Percentiles rank a stretch among this genome's conserved stretches.
Conservation (phyloP, 2,888 invertebrate genomes). For the Creontiades dilutus region DNA sequence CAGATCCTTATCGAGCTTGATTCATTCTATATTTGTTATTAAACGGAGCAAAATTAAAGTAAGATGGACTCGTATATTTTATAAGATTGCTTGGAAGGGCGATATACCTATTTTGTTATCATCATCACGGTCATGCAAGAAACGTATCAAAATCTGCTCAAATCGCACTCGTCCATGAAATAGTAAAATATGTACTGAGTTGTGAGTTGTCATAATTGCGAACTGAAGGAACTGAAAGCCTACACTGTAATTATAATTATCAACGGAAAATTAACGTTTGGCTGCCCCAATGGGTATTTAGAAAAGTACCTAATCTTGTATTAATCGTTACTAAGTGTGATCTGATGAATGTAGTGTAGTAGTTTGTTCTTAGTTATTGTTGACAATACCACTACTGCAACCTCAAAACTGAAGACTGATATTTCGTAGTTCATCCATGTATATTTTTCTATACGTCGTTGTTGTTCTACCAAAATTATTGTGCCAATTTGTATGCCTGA, state of each 20-base stretch:
- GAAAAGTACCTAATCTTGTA: conserved; percentile 21
- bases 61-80: conserved; percentile 50
- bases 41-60: not conserved
- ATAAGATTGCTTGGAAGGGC: conserved; percentile 33
- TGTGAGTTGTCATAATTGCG: conserved; percentile 13
- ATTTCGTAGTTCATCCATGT: conserved; percentile 66
- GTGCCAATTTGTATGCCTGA: conserved; percentile 70
- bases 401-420: conserved; percentile 68
- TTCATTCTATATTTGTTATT: conserved; percentile 58
- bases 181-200: conserved; percentile 40
- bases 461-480: conserved; percentile 69
- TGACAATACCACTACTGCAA: conserved; percentile 67
- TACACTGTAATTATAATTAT: not conserved
- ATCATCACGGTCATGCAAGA: conserved; percentile 41
- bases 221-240: conserved; percentile 10
- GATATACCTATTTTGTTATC: conserved; percentile 28
- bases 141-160: conserved; percentile 58
- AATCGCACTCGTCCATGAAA: conserved; percentile 50
- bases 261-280: not conserved
- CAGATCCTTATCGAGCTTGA: conserved; percentile 59
- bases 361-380: conserved; percentile 55
- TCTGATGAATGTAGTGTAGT: conserved; percentile 55
- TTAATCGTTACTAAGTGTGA: conserved; percentile 58
- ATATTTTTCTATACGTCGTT: conserved; percentile 70
- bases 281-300: not conserved